A percentile compares a stretch with the other conserved stretches of the same genome.
Evolutionary conservation across 1,140 invertebrate species (phyloP).

Genomic region (Cephus cinctus): DNA sequence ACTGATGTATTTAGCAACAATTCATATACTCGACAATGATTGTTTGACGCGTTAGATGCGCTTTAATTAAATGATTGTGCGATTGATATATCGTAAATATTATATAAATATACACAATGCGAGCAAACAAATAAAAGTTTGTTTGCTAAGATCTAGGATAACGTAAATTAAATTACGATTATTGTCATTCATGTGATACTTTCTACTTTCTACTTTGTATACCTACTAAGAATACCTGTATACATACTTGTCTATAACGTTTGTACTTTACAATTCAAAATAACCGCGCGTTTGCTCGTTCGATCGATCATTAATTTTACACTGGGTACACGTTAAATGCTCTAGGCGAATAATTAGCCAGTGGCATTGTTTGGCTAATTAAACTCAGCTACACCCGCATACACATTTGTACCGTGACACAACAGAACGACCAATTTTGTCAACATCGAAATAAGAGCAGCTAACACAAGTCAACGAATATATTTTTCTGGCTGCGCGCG

Average conservation of each 20-base stretch:
- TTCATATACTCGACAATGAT: constrained; percentile 17
- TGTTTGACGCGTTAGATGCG: constrained; percentile 24
- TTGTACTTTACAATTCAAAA: constrained; percentile 24
- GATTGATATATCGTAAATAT: constrained; percentile 23
- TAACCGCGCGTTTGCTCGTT: not conserved
- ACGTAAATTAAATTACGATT: constrained; percentile 30
- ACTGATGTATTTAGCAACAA: constrained; percentile 39
- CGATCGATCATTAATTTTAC: constrained; percentile 3
- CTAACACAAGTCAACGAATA: constrained; percentile 29
- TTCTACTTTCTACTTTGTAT: constrained; percentile 52
- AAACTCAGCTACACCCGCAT: too few species aligned
- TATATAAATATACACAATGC: constrained; percentile 20
- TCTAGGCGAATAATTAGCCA: too few species aligned
- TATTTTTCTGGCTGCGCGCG: constrained; percentile 15
- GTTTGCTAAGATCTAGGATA: too few species aligned
- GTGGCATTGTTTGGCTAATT: too few species aligned
- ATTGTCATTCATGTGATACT: constrained; percentile 50
- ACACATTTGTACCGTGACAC: too few species aligned
- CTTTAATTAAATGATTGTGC: constrained; percentile 32
- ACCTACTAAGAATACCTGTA: constrained; percentile 45
- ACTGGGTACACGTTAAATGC: too few species aligned
- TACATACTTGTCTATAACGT: constrained; percentile 33
- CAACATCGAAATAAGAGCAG: constrained; percentile 35
- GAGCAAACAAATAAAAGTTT: not conserved
- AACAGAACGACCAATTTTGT: constrained; percentile 31